A percentile compares a stretch with the other conserved stretches of the same genome.
phyloP scores from a whole-genome alignment of 2,113 vertebrate genomes.

The Neofelis nebulosa region DNA sequence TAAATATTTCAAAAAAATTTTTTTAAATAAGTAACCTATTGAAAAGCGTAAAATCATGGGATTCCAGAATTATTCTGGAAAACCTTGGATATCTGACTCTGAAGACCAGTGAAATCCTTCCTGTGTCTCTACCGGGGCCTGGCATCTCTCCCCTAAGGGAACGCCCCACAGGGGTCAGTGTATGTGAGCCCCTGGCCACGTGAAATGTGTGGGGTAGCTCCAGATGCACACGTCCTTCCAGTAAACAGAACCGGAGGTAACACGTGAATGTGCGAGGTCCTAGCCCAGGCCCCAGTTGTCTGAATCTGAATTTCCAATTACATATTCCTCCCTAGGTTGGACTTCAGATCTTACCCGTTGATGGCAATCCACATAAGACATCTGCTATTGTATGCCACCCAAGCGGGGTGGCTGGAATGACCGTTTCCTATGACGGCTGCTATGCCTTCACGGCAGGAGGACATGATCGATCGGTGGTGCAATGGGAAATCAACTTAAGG shows the following conservation, averaged over 20 bases:
- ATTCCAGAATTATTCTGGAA: background rate
- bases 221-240: background rate
- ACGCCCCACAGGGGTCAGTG: background rate
- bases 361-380: constrained; percentile 95
- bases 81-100: background rate
- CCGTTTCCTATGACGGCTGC: constrained; percentile 87
- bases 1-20: too few relatives aligned
- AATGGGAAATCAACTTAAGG: constrained; percentile 91
- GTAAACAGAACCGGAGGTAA: background rate
- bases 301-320: background rate
- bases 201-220: background rate
- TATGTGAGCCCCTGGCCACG: rapidly evolving
- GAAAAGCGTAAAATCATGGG: background rate
- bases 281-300: background rate
- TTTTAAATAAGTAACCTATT: background rate
- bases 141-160: background rate
- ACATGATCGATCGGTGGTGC: constrained; percentile 85
- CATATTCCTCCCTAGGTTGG: constrained; percentile 87
- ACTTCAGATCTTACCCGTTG: constrained; percentile 93
- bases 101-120: background rate
- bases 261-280: rapidly evolving
- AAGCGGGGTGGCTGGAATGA: constrained; percentile 83
- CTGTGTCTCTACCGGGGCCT: background rate
- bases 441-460: constrained; percentile 93
- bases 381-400: constrained; percentile 92